A percentile compares a stretch with the other conserved stretches of the same genome.
phyloP scores from a whole-genome alignment of 2,797 vertebrate species.

The Eulemur mongoz region DNA sequence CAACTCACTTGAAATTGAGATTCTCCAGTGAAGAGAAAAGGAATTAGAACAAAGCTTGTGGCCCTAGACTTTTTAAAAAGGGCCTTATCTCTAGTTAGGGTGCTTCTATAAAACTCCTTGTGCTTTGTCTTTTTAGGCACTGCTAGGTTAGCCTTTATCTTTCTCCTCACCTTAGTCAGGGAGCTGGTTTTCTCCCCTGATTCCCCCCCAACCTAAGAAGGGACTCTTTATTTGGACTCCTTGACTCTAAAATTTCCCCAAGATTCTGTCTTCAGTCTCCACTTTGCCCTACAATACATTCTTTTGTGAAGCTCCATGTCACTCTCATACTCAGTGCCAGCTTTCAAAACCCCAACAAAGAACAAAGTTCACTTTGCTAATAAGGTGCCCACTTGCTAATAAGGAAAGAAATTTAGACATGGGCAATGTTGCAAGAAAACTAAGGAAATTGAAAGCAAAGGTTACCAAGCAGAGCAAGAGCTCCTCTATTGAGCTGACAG shows the following conservation, averaged over 20 bases:
- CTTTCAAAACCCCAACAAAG: not conserved
- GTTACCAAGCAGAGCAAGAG: not conserved
- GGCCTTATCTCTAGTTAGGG: not conserved
- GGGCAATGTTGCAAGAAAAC: not conserved
- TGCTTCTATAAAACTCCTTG: not conserved
- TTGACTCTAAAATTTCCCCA: not conserved
- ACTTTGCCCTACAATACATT: not conserved
- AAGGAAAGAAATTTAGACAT: not conserved
- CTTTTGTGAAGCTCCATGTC: not conserved
- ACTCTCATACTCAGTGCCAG: not conserved
- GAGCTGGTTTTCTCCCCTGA: not conserved
- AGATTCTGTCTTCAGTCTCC: not conserved
- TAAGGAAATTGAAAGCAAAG: conserved; percentile 17
- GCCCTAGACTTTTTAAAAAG: not conserved
- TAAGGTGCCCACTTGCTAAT: not conserved
- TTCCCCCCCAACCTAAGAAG: not conserved
- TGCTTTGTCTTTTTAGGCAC: not conserved
- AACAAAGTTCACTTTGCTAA: not conserved
- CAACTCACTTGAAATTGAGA: not conserved
- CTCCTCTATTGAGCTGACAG: not conserved
- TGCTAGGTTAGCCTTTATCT: not conserved
- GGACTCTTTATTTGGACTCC: not conserved
- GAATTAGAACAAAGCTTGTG: not conserved
- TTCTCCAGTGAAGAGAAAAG: conserved; percentile 18
- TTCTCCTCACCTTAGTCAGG: not conserved